Evolutionary conservation across 2,113 vertebrate genomes (phyloP), one percentile per base, ranked within the genome.

Genomic region (Colinus virginianus): DNA sequence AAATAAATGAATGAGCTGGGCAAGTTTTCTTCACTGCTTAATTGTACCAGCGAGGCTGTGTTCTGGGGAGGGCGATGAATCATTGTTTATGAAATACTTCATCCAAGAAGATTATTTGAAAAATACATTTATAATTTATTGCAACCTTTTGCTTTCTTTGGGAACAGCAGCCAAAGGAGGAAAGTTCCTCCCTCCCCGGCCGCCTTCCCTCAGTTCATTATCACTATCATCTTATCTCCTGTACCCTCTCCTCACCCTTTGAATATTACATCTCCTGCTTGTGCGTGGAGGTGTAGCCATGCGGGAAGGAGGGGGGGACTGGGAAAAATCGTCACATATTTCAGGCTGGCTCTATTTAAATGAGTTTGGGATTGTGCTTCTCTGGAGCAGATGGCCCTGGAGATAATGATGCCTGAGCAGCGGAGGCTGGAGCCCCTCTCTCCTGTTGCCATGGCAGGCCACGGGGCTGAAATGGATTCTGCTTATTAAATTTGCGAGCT

Each of bases 381-480:
- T 97, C 97, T 77, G 88, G 97, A 98, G 98, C 98, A 99, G 99
- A 99, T 99, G 99, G 98, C 98, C 98, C 97, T 95, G 96, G 97
- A 98, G 98, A 99, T 99, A 99, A 98, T 98, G 98, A 98, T 96
- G 97, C 98, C 97, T 97, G 97, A 98, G 98, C 97, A 97, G 98
- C 90, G 93, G 97, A 97, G 97, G 97, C 98, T 97, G 95, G 90
- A 95, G 98, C 97, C 96, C 97, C 93, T 96, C 97, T 96, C 95
- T 91, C 93, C 94, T 93, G 98, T 98, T 98, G 98, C 98, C 97
- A 98, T 98, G 98, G 98, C 95, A 97, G 97, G 96, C 96, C 82
- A 97, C 78, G 55, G 87, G 94, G 97, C 97, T 97, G 96, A 96
- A 98, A 98, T 98, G 96, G 97, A 98, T 98, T 97, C 97, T 92